Percentiles rank a stretch among this genome's conserved stretches.
These are phyloP conservation scores for Cancer borealis DNA, from an alignment of 2,888 invertebrate genomes.

Conservation along the genomic window DNA sequence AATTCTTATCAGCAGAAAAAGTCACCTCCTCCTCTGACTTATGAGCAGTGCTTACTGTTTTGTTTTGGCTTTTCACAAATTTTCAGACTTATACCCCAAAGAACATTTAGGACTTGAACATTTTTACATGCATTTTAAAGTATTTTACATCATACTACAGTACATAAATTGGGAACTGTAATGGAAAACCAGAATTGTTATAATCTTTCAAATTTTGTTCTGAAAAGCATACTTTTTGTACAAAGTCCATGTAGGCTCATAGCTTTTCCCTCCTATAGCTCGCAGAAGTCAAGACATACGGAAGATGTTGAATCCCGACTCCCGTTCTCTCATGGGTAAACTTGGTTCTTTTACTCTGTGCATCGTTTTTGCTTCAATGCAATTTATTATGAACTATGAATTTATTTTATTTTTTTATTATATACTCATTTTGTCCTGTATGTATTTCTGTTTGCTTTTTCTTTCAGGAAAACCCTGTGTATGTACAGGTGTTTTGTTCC, in stretches of 20 bases:
- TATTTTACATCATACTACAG: not conserved
- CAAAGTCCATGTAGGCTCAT: not conserved
- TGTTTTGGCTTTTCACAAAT: not conserved
- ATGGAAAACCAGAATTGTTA: not conserved
- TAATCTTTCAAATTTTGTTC: not conserved
- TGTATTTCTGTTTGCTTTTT: not conserved
- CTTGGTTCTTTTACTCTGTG: conserved; percentile 13
- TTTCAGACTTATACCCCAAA: not conserved
- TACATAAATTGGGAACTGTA: not conserved
- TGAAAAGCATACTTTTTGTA: not conserved
- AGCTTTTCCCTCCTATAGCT: conserved; percentile 63
- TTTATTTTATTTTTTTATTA: not conserved
- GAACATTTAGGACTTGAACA: not conserved
- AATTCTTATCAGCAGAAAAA: not conserved
- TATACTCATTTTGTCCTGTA: not conserved
- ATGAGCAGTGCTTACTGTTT: not conserved
- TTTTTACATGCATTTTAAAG: not conserved
- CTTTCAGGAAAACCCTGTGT: not conserved
- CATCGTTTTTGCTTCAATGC: conserved; percentile 20
- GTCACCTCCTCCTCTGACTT: not conserved
- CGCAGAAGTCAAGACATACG: conserved; percentile 76
- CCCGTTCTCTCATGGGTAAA: conserved; percentile 76
- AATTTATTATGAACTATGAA: not conserved
- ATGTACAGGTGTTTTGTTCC: not conserved
- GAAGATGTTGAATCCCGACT: conserved; percentile 77